Evolutionary conservation across 92 coral and sea anemone genomes (phyloP).

Genomic region (Porites divaricata): DNA sequence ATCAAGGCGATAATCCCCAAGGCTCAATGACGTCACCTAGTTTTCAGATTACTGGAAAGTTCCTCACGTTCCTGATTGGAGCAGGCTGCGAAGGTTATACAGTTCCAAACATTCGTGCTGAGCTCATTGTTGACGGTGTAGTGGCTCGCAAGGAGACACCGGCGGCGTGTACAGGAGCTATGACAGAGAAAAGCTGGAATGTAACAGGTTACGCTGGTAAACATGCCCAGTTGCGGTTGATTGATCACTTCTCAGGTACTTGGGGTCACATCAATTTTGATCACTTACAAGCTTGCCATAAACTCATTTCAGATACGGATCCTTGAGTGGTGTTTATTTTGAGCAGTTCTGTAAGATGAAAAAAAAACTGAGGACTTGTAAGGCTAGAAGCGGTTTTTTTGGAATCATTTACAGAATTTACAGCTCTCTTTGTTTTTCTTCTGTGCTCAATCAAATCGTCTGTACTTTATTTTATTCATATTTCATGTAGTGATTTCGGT

Average conservation of each 20-base stretch:
- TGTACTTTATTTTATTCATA: too few relatives aligned
- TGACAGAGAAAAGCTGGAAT: constrained; percentile 33
- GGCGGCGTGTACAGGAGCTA: background rate
- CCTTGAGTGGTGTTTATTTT: too few relatives aligned
- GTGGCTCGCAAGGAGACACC: constrained; percentile 27
- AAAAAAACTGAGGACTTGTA: too few relatives aligned
- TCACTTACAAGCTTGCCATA: constrained; percentile 11
- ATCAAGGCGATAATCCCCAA: background rate
- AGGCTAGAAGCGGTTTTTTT: too few relatives aligned
- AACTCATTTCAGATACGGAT: too few relatives aligned
- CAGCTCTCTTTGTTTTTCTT: too few relatives aligned
- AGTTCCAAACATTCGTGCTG: background rate
- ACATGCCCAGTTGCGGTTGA: constrained; percentile 38
- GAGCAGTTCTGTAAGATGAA: too few relatives aligned
- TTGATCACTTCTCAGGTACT: constrained; percentile 15
- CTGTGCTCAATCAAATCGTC: too few relatives aligned
- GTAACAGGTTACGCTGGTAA: constrained; percentile 33
- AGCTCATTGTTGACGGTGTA: background rate
- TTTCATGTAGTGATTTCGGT: too few relatives aligned
- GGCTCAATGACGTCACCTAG: background rate
- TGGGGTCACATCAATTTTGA: constrained; percentile 72
- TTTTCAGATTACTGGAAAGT: background rate
- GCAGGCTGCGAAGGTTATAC: background rate
- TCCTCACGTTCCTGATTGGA: background rate
- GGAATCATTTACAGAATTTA: too few relatives aligned